A percentile compares a stretch with the other conserved stretches of the same genome.
Conservation (phyloP, 2,113 vertebrate species). For the Salvelinus namaycush region DNA sequence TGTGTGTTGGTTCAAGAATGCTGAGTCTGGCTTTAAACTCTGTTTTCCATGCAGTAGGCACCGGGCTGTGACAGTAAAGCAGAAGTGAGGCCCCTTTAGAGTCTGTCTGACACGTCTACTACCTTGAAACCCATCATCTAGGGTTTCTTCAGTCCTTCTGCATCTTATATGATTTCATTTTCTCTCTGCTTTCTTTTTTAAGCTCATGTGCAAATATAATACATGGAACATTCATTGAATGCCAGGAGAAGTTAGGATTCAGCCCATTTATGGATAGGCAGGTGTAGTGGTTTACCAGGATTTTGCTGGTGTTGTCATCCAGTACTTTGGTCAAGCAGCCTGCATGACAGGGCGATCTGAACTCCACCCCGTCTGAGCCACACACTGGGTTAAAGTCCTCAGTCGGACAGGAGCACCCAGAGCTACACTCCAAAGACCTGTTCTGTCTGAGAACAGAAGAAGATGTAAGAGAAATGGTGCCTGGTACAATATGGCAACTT, state of each 20-base stretch:
- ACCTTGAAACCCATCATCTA: not conserved
- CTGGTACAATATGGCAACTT: too few species aligned
- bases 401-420: conserved; percentile 68
- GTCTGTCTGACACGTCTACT: not conserved
- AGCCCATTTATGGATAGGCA: too few species aligned
- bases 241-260: too few species aligned
- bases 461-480: too few species aligned
- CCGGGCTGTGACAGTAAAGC: not conserved
- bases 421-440: conserved; percentile 52
- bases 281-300: conserved; percentile 36
- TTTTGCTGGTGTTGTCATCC: not conserved
- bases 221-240: not conserved
- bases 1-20: not conserved
- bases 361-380: conserved; percentile 74
- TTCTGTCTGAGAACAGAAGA: too few species aligned
- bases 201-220: not conserved
- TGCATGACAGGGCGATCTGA: conserved; percentile 80
- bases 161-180: not conserved
- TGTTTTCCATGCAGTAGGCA: not conserved
- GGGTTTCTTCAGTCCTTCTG: not conserved
- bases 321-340: conserved; percentile 62
- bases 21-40: not conserved
- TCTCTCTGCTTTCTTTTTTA: not conserved
- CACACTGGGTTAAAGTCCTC: conserved; percentile 82
- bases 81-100: conserved; percentile 4